Percentiles rank a stretch among this genome's conserved stretches.
phyloP scores from a whole-genome alignment of 2,888 invertebrate genomes.

The Dexiosoma caninum region DNA sequence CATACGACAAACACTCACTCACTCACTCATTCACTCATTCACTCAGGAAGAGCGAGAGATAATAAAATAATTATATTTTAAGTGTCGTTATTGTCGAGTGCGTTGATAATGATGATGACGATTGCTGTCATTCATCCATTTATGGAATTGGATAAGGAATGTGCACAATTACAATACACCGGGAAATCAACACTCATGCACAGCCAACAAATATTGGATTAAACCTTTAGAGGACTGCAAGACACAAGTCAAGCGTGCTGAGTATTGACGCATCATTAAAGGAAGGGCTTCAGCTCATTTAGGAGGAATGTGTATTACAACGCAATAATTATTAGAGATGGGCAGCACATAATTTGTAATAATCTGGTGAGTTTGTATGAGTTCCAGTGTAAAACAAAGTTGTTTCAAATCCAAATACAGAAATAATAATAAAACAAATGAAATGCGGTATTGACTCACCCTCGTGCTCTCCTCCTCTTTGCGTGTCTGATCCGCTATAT shows the following conservation, averaged over 20 bases:
- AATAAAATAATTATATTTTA: constrained; percentile 13
- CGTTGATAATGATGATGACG: constrained; percentile 2
- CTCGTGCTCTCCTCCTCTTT: constrained; percentile 94
- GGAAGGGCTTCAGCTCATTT: too few species aligned
- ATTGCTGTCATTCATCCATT: constrained; percentile 25
- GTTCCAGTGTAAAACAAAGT: too few species aligned
- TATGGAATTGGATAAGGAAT: not conserved
- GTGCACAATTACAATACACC: not conserved
- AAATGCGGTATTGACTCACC: too few species aligned
- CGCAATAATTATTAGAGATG: too few species aligned
- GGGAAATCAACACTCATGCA: not conserved
- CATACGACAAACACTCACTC: not conserved
- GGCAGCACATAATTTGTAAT: too few species aligned
- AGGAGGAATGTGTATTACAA: too few species aligned
- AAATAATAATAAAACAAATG: too few species aligned
- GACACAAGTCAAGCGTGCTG: not conserved
- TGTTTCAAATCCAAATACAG: too few species aligned
- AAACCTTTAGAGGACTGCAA: not conserved
- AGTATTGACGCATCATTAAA: not conserved
- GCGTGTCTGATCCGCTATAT: constrained; percentile 94
- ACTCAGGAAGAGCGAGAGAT: not conserved
- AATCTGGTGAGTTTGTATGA: too few species aligned
- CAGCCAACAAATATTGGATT: not conserved
- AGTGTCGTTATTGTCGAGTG: constrained; percentile 11
- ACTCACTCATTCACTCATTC: too few species aligned